phyloP scores from a whole-genome alignment of 1,140 invertebrate genomes.

The Oncopodura yosiiana region DNA sequence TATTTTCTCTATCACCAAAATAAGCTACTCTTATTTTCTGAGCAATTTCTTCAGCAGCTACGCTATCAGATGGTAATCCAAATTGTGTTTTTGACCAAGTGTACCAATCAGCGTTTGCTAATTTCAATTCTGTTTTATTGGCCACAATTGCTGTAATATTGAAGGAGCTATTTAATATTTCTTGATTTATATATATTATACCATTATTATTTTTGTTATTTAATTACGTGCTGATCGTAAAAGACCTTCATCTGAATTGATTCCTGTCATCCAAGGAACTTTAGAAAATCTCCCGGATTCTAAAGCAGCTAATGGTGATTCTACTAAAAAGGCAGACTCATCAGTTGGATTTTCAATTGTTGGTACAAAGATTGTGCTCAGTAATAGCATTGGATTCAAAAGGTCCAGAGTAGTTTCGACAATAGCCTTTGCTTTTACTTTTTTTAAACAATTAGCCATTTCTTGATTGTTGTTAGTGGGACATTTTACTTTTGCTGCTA shows the following conservation, averaged over 20 bases:
- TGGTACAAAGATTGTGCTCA: slow-evolving; percentile 2
- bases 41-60: not conserved
- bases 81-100: not conserved
- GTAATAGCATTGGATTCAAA: not conserved
- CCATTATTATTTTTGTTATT: not conserved
- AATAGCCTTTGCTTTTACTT: slow-evolving; percentile 5
- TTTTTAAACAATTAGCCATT: slow-evolving; percentile 20
- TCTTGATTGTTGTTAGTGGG: slow-evolving; percentile 8
- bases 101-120: not conserved
- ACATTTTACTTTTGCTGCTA: not conserved
- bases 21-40: not conserved
- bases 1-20: not conserved
- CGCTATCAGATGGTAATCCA: not conserved
- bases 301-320: not conserved
- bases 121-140: not conserved
- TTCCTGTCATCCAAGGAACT: slow-evolving; percentile 19
- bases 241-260: slow-evolving; percentile 17
- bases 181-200: not conserved
- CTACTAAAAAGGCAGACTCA: slow-evolving; percentile 5
- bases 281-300: slow-evolving; percentile 11
- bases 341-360: not conserved
- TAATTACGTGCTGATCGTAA: slow-evolving; percentile 14
- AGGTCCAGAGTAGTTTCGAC: no score
- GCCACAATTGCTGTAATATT: not conserved
- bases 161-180: not conserved